Conservation (phyloP, 2,113 vertebrate species). For the Sceloporus tristichus region DNA sequence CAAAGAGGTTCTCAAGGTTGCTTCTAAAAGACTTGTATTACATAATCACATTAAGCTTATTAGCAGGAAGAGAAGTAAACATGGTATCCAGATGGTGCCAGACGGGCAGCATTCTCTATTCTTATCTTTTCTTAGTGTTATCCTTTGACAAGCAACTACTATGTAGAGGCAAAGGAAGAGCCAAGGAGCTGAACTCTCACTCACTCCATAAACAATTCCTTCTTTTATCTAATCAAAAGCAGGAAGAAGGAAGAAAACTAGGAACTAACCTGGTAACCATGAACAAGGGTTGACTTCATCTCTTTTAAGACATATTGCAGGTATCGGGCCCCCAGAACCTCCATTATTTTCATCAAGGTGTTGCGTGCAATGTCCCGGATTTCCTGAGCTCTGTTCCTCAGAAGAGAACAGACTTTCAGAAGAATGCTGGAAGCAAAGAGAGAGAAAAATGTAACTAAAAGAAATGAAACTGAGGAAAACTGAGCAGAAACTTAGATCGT, state of each 20-base stretch:
- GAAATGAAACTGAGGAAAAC: conserved; percentile 7
- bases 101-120: background rate
- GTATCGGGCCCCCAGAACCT: conserved; percentile 88
- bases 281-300: conserved; percentile 87
- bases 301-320: conserved; percentile 93
- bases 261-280: conserved; percentile 92
- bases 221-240: background rate
- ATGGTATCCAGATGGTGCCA: background rate
- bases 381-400: conserved; percentile 95
- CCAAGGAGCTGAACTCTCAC: too few relatives aligned
- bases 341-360: conserved; percentile 91
- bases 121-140: background rate
- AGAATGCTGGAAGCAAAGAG: conserved; percentile 82
- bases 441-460: conserved; percentile 33
- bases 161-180: background rate
- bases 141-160: background rate
- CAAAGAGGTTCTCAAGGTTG: background rate
- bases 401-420: conserved; percentile 91
- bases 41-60: background rate
- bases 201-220: conserved; percentile 10
- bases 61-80: background rate
- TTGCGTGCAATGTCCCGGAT: conserved; percentile 91
- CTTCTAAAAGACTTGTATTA: background rate
- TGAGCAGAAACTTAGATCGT: background rate
- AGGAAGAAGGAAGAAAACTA: conserved; percentile 20